Evolutionary conservation across 1,140 invertebrate genomes (phyloP), one percentile per base, ranked within the genome.

Genomic region (Drosophila micromelanica): DNA sequence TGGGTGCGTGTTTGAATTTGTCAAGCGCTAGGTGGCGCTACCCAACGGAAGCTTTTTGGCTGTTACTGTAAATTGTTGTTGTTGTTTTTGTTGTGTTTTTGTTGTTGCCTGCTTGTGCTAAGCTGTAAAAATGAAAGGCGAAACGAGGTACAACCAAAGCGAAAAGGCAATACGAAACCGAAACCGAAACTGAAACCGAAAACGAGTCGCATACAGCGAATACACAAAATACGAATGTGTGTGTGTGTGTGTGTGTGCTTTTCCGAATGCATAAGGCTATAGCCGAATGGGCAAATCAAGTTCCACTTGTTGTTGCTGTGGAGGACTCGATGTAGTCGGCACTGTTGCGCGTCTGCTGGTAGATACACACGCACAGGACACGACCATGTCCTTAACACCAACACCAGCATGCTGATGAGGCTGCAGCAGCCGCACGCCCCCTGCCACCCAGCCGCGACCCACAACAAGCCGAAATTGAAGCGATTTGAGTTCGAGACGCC

Each of bases 231-330:
- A 46, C 45, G 57, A 61, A 61, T 45, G 35, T 13, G 43, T n/a
- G 45, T 40, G 40, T 45, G 35, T 8, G 40, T 12, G 61, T 20
- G 37, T 35, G 57, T 2, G 45, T 27, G 71, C 6, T 46, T 55
- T 52, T 46, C 46, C 51, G 73, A 80, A 65, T 79, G 76, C 72
- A 75, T 27, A 49, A 49, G n/a, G 12, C 48, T 13, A 32, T 5
- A 40, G 63, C 60, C 76, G 77, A 79, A 70, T 60, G 59, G 63
- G 61, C 40, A 85, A 85, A 82, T 78, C 60, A 77, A 85, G 55
- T 80, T 78, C 73, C 81, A 86, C 67, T 86, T 86, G 81, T 85
- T 85, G 81, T 73, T 80, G 78, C 51, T 62, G 68, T 56, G 2
- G 61, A 43, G 32, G 42, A 35, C 13, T 8, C 55, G 43, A 54